phyloP scores from a whole-genome alignment of 2,888 invertebrate genomes.

The Sicus ferrugineus region DNA sequence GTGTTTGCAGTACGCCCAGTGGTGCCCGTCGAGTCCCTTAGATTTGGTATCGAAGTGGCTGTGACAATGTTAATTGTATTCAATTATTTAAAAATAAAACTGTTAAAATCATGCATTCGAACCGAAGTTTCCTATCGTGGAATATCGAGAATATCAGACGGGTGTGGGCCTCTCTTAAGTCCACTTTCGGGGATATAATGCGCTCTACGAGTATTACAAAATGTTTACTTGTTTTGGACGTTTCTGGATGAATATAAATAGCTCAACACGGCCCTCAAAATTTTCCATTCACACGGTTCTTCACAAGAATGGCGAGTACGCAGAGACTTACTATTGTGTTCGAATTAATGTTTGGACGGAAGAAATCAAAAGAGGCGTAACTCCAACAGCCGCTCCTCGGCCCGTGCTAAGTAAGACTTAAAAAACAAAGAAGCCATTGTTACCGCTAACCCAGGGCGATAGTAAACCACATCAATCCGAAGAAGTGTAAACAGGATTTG shows the following conservation, averaged over 20 bases:
- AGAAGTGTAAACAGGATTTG: conserved; percentile 22
- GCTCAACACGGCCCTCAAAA: too few relatives aligned
- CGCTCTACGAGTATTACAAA: too few relatives aligned
- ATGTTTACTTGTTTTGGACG: too few relatives aligned
- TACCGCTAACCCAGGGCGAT: conserved; percentile 2
- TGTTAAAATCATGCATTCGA: too few relatives aligned
- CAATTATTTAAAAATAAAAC: too few relatives aligned
- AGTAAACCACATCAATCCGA: conserved; percentile 31
- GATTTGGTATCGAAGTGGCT: conserved; percentile 54
- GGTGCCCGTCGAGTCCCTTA: conserved; percentile 54
- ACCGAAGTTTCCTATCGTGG: too few relatives aligned
- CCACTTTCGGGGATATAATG: too few relatives aligned
- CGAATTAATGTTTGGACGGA: background rate
- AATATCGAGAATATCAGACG: too few relatives aligned
- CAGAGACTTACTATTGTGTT: background rate
- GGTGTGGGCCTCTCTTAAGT: too few relatives aligned
- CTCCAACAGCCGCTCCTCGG: conserved; percentile 53
- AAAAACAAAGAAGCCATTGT: background rate
- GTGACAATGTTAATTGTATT: conserved; percentile 26
- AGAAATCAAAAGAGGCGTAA: conserved; percentile 60
- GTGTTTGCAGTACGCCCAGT: conserved; percentile 50
- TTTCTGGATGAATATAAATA: too few relatives aligned
- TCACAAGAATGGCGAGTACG: too few relatives aligned
- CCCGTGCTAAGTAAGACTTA: background rate
- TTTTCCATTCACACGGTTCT: too few relatives aligned